Base-by-base conservation (phyloP, 2,797 vertebrate species). In the Miichthys miiuy region DNA sequence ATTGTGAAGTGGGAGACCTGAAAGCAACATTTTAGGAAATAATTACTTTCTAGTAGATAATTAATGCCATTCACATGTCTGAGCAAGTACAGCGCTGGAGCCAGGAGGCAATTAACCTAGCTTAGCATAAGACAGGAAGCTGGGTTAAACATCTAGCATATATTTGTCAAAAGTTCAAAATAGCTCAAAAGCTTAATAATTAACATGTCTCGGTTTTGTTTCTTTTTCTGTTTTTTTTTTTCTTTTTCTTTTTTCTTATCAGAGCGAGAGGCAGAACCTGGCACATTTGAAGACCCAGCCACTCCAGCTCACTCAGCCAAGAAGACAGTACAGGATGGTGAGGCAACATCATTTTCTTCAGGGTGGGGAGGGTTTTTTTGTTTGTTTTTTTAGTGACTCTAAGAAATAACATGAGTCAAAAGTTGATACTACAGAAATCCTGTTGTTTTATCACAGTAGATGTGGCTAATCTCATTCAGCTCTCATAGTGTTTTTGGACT, bases 291-390 rank as follows among this genome's bases (percentile, higher is more conserved):
- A 82, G 89, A 92, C 50, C 83, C 80, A 50, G 88, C 74, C 64
- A 56, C 77, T 67, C 91, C 90, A 90, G 71, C 76, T 73, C 89
- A 88, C 42, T 71, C 91, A 25, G 79, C 79, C 73, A 93, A 92
- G 84, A 92, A 83, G 79, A 80, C 85, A 11, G 67, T 68, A 42
- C 91, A 92, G 14, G 91, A 93, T 41, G 94, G 93, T 95, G 84
- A 94, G 94, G 11, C 5, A 61, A 9, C 42, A 52, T 38, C 1
- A 21, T 70, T 84, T 56, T 72, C 18, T 80, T 61, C 9, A 10
- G 42, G 8, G 12, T 50, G 44, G n/a, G 51, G 14, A 38, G 5
- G 17, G 23, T 34, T 27, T 42, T 70, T 27, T 30, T 30, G 27
- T 30, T 30, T 30, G 30, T 30, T 30, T 30, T 30, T 30, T 54